Conservation (phyloP, 2,113 vertebrate species). For the Oxygymnocypris stewartii region DNA sequence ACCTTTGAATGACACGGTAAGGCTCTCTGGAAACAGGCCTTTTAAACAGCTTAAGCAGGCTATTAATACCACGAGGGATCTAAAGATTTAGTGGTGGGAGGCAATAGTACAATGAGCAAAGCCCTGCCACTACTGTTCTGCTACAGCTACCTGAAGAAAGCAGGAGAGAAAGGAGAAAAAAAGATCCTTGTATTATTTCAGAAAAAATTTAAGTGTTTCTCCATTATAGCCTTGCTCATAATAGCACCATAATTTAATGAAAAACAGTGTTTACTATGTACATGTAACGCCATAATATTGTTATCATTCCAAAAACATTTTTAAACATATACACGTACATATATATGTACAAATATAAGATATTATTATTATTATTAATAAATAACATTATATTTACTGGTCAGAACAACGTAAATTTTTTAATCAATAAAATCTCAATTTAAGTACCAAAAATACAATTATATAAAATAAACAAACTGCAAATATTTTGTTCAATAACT, state of each 20-base stretch:
- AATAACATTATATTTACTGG: neutral
- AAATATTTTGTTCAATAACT: neutral
- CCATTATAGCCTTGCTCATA: neutral
- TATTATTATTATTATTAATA: neutral
- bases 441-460: neutral
- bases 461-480: neutral
- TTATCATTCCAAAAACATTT: neutral
- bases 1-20: conserved; percentile 28
- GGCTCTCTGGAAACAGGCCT: conserved; percentile 46
- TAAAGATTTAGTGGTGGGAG: conserved; percentile 53
- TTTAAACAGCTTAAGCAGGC: conserved; percentile 62
- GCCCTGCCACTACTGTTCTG: neutral
- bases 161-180: neutral
- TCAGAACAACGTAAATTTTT: neutral
- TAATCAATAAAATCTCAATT: neutral
- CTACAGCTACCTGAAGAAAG: neutral
- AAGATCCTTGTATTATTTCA: neutral
- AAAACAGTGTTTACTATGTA: neutral
- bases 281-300: neutral
- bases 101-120: neutral
- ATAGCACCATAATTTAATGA: neutral
- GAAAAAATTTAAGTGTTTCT: neutral
- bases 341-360: too few relatives aligned
- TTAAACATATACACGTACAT: too few relatives aligned
- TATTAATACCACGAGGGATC: conserved; percentile 61